Evolutionary conservation across 2,113 vertebrate species (phyloP), one percentile per base, ranked within the genome.

Genomic region (Taxidea taxus): DNA sequence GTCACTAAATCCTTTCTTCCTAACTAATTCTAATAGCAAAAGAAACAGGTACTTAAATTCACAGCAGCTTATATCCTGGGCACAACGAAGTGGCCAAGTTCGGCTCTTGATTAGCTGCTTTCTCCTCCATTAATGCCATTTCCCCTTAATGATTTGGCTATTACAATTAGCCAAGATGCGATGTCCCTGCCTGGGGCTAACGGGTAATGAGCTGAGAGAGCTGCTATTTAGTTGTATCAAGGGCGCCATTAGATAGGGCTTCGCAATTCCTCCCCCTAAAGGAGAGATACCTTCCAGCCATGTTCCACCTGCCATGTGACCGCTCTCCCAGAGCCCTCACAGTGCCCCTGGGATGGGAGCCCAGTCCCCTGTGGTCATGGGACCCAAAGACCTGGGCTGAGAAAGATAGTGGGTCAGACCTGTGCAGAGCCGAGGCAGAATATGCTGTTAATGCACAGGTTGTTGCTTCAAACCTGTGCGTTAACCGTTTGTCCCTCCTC

Each of bases 161-260:
- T 98, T 97, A 97, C 92, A 97, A 98, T 97, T 97, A 98, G 97
- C 97, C 94, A 97, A 97, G 96, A 98, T 98, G 98, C 84, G 66
- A 87, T 66, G 98, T 97, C 97, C 97, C 98, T 97, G 98, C 98
- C 98, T 95, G 97, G 14, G 98, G 98, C 98, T 98, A 98, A 47
- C 49, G 97, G 97, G 98, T 98, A 99, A 99, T 98, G 97, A 99
- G 98, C 98, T 95, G 98, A 97, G 94, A 44, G 34, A 92, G 96
- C 58, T 98, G 96, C 97, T 96, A 98, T 98, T 98, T 97, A 98
- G 98, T 98, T 98, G 95, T 94, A 93, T 97, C 98, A 98, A 97
- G 96, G 97, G 93, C 7, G 1, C 96, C 98, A 98, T 98, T 98
- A 98, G 88, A 93, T 95, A 97, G 84, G 20, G 93, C 96, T 97